These are phyloP conservation scores for Chelonoidis abingdonii DNA, from an alignment of 2,113 vertebrate species.

Conservation along the genomic window DNA sequence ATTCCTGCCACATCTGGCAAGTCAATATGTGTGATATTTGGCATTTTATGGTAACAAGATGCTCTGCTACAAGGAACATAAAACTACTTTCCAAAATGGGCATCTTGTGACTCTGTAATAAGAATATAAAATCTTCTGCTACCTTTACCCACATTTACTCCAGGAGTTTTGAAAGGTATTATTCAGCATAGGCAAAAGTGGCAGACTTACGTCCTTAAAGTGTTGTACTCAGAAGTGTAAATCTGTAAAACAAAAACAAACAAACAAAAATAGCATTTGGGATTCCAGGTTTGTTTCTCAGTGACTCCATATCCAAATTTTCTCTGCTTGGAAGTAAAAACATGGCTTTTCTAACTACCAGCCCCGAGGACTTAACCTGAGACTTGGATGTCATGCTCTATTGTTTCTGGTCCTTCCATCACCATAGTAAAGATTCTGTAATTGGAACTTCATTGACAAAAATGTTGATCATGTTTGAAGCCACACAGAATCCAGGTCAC, in stretches of 20 bases:
- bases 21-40: constrained; percentile 15
- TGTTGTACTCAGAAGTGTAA: neutral
- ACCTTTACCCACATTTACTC: neutral
- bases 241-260: neutral
- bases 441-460: neutral
- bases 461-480: neutral
- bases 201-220: neutral
- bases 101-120: constrained; percentile 19
- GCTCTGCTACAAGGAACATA: constrained; percentile 35
- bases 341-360: neutral
- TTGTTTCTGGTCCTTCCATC: neutral
- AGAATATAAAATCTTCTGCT: neutral
- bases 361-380: neutral
- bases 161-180: neutral
- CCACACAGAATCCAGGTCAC: neutral
- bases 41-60: constrained; percentile 24
- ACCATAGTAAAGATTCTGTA: neutral
- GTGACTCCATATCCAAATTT: neutral
- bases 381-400: neutral
- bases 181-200: neutral
- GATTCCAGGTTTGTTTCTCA: neutral
- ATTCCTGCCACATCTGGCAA: constrained; percentile 17
- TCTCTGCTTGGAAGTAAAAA: neutral
- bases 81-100: constrained; percentile 26
- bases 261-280: neutral